A percentile compares a stretch with the other conserved stretches of the same genome.
Evolutionary conservation across 1,140 invertebrate genomes (phyloP).

Genomic region (Wasmannia auropunctata): DNA sequence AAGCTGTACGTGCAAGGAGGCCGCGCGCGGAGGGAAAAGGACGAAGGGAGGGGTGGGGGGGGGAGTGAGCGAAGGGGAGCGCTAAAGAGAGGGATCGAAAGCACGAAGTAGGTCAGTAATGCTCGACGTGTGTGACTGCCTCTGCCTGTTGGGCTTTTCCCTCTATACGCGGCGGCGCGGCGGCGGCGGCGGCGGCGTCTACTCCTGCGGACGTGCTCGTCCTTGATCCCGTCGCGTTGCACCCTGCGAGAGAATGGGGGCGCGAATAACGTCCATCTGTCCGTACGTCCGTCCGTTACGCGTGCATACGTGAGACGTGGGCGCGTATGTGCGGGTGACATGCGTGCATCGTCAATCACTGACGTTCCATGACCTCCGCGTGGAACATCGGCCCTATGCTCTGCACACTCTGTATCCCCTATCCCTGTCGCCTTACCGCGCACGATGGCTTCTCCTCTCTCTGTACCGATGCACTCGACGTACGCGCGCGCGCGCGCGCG

Average conservation of each 20-base stretch:
- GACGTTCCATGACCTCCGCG: conserved; percentile 36
- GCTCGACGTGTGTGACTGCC: conserved; percentile 45
- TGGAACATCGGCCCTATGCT: conserved; percentile 9
- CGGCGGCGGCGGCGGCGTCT: no score
- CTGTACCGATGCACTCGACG: conserved; percentile 41
- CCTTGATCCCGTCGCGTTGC: conserved; percentile 62
- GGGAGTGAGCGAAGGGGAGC: no score
- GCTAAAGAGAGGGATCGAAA: conserved; percentile 65
- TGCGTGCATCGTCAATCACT: conserved; percentile 58
- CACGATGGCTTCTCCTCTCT: conserved; percentile 71
- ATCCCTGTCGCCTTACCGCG: conserved; percentile 64
- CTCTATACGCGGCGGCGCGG: no score
- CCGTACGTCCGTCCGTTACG: conserved; percentile 32
- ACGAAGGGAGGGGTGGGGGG: conserved; percentile 6
- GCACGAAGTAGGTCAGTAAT: conserved; percentile 69
- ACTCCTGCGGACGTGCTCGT: conserved; percentile 61
- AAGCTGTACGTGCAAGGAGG: background rate
- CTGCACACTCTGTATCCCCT: conserved; percentile 26
- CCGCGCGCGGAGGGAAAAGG: conserved; percentile 15
- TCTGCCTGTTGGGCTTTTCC: conserved; percentile 48
- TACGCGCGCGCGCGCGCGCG: background rate
- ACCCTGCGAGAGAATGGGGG: conserved; percentile 21
- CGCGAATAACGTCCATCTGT: conserved; percentile 52
- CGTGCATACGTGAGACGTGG: conserved; percentile 47
- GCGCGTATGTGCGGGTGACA: conserved; percentile 68